Evolutionary conservation across 2,797 vertebrate genomes (phyloP), one percentile per base, ranked within the genome.

Genomic region (Sebastes matsubarae): DNA sequence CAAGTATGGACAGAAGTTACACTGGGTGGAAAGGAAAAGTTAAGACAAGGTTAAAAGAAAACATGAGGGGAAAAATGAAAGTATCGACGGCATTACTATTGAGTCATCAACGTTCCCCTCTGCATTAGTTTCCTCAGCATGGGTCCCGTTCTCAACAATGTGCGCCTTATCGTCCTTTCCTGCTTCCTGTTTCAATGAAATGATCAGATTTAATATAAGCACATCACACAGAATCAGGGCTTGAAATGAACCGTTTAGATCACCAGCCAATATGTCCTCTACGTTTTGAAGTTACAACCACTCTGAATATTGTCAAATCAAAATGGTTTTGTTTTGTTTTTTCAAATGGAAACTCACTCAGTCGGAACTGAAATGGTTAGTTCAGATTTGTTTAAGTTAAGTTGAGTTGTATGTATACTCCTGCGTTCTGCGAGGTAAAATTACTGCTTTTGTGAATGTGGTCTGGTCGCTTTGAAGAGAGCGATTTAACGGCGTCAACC

Each of bases 121-220:
- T 20, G 57, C 77, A 71, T 90, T 84, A 2, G 69, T 52, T 59
- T 89, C 92, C 50, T 92, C 93, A 8, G 57, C 79, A 63, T 93
- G 86, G 4, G 93, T 94, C 34, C 94, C 96, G 2, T 96, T 97
- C 88, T 95, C 93, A 83, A 96, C 84, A 58, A 94, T 89, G 72
- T 80, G 55, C 1, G 76, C 72, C 82, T 86, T 75, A 85, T 95
- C 89, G 59, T 86, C 80, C 59, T 90, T 88, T 68, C 89, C 80
- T 52, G 92, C 91, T 86, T 96, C 96, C 96, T 96, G 93, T 70
- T 54, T 80, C 34, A 65, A 64, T 82, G 89, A 94, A 88, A 93
- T 70, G n/a, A 77, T 66, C 76, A 55, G 32, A 71, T 92, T 90
- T 46, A 84, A 90, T 50, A 75, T 10, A 77, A 60, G 67, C 34